Conservation (phyloP, 2,113 vertebrate species). For the Marmota flaviventris region DNA sequence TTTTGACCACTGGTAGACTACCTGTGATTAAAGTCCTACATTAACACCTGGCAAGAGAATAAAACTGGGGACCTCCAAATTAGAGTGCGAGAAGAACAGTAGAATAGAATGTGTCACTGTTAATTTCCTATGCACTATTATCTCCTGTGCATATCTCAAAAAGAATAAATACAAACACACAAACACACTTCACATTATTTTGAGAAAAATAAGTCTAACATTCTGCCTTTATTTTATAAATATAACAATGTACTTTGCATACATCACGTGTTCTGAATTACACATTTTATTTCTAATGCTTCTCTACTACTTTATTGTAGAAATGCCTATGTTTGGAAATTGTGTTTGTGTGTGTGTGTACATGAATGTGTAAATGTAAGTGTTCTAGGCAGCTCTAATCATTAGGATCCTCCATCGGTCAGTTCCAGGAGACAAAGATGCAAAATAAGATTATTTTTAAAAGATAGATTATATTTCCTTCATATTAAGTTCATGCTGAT, state of each 20-base stretch:
- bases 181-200: no score
- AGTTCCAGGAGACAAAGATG: background rate
- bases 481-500: no score
- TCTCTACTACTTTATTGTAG: background rate
- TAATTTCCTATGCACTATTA: background rate
- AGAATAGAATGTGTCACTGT: no score
- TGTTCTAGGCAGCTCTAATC: background rate
- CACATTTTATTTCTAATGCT: background rate
- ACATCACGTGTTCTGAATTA: background rate
- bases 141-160: no score
- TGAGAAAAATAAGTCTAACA: background rate
- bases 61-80: background rate
- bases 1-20: background rate
- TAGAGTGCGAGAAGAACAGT: background rate
- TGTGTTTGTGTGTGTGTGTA: no score
- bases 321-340: background rate
- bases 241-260: background rate
- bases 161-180: no score
- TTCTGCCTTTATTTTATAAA: background rate
- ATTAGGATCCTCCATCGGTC: background rate
- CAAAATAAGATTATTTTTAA: background rate
- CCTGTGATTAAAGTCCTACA: background rate
- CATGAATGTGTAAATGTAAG: background rate
- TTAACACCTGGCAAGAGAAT: background rate
- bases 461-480: background rate